A percentile compares a stretch with the other conserved stretches of the same genome.
These are phyloP conservation scores for Garra rufa DNA, from an alignment of 2,113 vertebrate genomes.

Conservation along the genomic window DNA sequence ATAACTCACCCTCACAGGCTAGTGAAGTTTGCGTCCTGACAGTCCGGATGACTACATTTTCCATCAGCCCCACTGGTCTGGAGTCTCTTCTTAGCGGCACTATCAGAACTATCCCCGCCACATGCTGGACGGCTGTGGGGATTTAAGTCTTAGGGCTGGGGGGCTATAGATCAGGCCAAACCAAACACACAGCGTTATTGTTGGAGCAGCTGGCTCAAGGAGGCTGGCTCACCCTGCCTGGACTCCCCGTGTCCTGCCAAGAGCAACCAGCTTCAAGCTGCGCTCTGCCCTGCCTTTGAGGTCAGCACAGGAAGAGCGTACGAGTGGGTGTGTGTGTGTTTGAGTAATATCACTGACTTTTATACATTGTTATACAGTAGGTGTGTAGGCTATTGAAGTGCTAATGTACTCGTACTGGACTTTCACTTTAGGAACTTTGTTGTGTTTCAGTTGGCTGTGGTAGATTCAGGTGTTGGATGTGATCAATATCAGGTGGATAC, in stretches of 20 bases:
- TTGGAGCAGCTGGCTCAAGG: constrained; percentile 45
- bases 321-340: constrained; percentile 13
- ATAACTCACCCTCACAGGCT: constrained; percentile 14
- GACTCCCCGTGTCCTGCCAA: constrained; percentile 48
- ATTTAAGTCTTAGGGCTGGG: neutral
- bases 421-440: neutral
- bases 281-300: constrained; percentile 45
- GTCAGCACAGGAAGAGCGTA: constrained; percentile 29
- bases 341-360: constrained; percentile 5
- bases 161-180: constrained; percentile 43
- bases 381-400: constrained; percentile 17
- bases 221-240: constrained; percentile 47
- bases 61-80: constrained; percentile 31
- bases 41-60: constrained; percentile 43
- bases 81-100: neutral
- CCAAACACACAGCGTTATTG: constrained; percentile 57
- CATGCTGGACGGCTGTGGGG: constrained; percentile 1
- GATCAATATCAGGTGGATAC: neutral
- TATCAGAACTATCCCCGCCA: neutral
- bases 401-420: neutral
- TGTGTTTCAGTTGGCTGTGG: neutral
- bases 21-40: constrained; percentile 42
- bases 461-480: neutral
- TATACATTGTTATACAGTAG: constrained; percentile 19
- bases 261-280: constrained; percentile 57